Evolutionary conservation across 2,797 vertebrate species (phyloP).

Genomic region (Protonibea diacanthus): DNA sequence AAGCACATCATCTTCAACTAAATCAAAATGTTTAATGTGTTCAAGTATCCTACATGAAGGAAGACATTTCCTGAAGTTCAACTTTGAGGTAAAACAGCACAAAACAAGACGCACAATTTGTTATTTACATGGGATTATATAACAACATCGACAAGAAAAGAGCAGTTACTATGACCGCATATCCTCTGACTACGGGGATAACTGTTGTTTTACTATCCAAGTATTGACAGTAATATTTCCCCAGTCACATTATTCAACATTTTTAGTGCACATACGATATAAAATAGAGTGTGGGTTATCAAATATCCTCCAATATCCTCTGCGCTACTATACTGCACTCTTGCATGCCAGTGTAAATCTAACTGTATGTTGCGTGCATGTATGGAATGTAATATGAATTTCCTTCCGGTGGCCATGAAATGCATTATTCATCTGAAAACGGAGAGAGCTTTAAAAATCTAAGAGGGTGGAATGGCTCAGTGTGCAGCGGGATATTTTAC

Average conservation of each 20-base stretch:
- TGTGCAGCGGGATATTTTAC: slow-evolving; percentile 58
- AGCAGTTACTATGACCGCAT: background rate
- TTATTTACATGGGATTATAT: background rate
- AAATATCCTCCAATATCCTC: slow-evolving; percentile 28
- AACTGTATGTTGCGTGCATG: slow-evolving; percentile 43
- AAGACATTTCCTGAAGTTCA: slow-evolving; percentile 34
- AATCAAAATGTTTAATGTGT: slow-evolving; percentile 29
- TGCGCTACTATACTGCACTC: background rate
- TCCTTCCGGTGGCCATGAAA: slow-evolving; percentile 39
- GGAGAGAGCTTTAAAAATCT: slow-evolving; percentile 60
- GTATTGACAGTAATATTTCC: background rate
- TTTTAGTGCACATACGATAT: background rate
- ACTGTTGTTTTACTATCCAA: background rate
- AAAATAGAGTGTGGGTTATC: slow-evolving; percentile 9
- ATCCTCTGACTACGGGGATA: background rate
- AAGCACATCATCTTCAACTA: slow-evolving; percentile 40
- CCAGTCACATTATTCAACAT: background rate
- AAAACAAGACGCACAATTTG: too few species aligned
- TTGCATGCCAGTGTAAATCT: slow-evolving; percentile 25
- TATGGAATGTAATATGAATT: slow-evolving; percentile 52
- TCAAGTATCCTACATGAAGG: slow-evolving; percentile 18
- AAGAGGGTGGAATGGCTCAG: slow-evolving; percentile 54
- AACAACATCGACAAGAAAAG: background rate
- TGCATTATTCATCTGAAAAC: slow-evolving; percentile 68
- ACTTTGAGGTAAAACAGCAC: slow-evolving; percentile 22